These are phyloP conservation scores for Zapornia atra DNA, from an alignment of 2,113 vertebrate species.

Conservation along the genomic window DNA sequence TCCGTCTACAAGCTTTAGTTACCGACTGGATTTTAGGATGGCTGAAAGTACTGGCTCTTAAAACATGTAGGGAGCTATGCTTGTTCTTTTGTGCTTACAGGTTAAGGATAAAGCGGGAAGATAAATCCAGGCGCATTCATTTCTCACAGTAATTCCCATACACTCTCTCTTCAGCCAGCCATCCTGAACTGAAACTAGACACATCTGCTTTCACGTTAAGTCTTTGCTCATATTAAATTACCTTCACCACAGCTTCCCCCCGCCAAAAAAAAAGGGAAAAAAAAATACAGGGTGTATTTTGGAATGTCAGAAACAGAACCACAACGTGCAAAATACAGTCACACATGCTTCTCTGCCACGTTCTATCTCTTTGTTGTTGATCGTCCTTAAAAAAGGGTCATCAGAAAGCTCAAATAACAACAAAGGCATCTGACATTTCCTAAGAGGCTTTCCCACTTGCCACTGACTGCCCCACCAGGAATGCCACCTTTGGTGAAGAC, in stretches of 20 bases:
- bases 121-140: not conserved
- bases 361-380: not conserved
- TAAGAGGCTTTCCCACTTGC: not conserved
- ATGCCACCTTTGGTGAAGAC: not conserved
- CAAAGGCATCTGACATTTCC: not conserved
- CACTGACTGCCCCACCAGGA: not conserved
- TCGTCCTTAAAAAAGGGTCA: not conserved
- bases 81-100: not conserved
- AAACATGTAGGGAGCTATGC: not conserved
- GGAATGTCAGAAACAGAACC: not conserved
- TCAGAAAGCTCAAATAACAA: not conserved
- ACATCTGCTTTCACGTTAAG: not conserved
- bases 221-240: not conserved
- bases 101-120: not conserved
- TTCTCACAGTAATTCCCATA: not conserved
- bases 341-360: not conserved
- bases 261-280: too few relatives aligned
- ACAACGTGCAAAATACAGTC: not conserved
- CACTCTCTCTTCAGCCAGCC: not conserved
- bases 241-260: not conserved
- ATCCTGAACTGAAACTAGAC: not conserved
- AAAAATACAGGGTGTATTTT: not conserved
- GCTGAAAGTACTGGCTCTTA: not conserved
- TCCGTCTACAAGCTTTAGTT: not conserved
- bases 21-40: rapidly evolving